These are phyloP conservation scores for Proisotoma minuta DNA, from an alignment of 2,888 invertebrate genomes.

Conservation along the genomic window DNA sequence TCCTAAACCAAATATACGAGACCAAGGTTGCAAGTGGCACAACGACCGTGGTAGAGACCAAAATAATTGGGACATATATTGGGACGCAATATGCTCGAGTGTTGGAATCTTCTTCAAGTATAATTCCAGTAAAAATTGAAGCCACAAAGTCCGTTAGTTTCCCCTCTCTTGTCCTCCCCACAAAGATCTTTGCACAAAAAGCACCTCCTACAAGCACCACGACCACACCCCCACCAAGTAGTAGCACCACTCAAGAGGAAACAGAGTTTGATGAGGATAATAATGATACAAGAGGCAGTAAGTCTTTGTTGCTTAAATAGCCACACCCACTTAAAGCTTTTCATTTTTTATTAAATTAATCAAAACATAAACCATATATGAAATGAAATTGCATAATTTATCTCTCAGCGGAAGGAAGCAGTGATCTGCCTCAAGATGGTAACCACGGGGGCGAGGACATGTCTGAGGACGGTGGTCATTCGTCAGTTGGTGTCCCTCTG, in stretches of 20 bases:
- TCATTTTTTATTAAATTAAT: no score
- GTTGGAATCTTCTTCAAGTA: slow-evolving; percentile 72
- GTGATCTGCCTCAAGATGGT: not conserved
- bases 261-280: slow-evolving; percentile 10
- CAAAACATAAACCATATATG: no score
- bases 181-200: not conserved
- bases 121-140: slow-evolving; percentile 32
- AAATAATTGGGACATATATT: slow-evolving; percentile 82
- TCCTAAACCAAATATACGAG: slow-evolving; percentile 78
- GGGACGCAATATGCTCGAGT: slow-evolving; percentile 85
- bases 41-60: slow-evolving; percentile 80
- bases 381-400: no score
- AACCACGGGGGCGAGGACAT: not conserved
- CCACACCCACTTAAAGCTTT: slow-evolving; percentile 5
- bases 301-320: slow-evolving; percentile 13
- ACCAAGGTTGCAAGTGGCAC: slow-evolving; percentile 69
- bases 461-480: not conserved
- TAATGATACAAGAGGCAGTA: not conserved
- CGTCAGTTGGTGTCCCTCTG: no score
- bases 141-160: not conserved
- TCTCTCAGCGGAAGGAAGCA: no score
- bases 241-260: not conserved
- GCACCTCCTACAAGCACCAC: not conserved
- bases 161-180: not conserved
- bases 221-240: not conserved